These are phyloP conservation scores for Phocoena sinus DNA, from an alignment of 2,113 vertebrate species.

Conservation along the genomic window DNA sequence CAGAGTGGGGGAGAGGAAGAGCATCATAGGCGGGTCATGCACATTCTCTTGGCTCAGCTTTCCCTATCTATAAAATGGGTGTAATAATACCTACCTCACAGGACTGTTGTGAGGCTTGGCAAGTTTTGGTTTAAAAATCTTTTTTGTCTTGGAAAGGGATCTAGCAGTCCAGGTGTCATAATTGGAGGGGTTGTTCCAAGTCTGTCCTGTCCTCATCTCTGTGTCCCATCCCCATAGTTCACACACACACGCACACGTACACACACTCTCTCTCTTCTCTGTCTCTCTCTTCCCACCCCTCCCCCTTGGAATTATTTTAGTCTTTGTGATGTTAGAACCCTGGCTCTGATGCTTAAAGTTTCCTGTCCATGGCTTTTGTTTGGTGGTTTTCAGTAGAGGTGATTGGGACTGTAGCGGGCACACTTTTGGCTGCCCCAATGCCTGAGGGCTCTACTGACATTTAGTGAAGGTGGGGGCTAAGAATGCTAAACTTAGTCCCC, in stretches of 20 bases:
- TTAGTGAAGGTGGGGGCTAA: not conserved
- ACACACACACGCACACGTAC: not conserved
- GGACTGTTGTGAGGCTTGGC: conserved; percentile 24
- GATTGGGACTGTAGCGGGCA: not conserved
- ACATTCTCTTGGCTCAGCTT: not conserved
- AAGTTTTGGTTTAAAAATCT: not conserved
- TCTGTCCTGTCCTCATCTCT: not conserved
- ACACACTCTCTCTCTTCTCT: too few relatives aligned
- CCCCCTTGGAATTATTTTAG: not conserved
- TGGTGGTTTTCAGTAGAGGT: not conserved
- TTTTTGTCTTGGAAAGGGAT: not conserved
- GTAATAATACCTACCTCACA: conserved; percentile 57
- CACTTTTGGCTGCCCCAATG: not conserved
- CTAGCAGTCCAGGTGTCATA: not conserved
- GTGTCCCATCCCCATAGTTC: not conserved
- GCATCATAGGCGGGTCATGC: not conserved
- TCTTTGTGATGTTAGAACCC: not conserved
- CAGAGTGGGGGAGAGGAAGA: not conserved
- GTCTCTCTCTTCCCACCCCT: not conserved
- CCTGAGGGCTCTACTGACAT: not conserved
- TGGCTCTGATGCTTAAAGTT: not conserved
- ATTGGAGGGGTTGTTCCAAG: not conserved
- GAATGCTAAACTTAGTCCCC: not conserved
- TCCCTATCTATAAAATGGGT: conserved; percentile 17
- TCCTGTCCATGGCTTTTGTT: not conserved